Evolutionary conservation across 2,888 invertebrate species (phyloP).

Genomic region (Cephus pulcher): DNA sequence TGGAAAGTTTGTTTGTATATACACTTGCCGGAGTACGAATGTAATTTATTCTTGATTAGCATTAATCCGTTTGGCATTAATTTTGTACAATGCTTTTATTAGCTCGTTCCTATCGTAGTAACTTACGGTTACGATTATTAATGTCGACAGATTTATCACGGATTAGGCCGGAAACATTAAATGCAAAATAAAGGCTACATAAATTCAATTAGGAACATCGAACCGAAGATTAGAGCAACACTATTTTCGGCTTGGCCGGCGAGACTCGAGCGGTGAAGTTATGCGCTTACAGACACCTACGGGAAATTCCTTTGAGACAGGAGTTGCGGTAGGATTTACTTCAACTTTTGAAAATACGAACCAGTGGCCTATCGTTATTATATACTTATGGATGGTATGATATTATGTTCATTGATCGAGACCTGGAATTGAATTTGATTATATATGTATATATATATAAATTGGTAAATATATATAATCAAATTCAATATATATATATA

Average conservation of each 20-base stretch:
- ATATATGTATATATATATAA: background rate
- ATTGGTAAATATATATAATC: background rate
- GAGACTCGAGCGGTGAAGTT: slow-evolving; percentile 17
- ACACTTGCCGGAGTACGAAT: slow-evolving; percentile 40
- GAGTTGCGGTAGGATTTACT: background rate
- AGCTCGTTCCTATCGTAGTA: slow-evolving; percentile 51
- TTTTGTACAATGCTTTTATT: slow-evolving; percentile 59
- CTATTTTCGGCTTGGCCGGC: slow-evolving; percentile 10
- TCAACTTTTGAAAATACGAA: background rate
- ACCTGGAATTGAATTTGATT: background rate
- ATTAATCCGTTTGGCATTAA: slow-evolving; percentile 56
- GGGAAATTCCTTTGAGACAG: background rate
- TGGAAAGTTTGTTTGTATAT: background rate
- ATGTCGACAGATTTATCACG: slow-evolving; percentile 61
- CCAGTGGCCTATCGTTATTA: background rate
- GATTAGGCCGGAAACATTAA: slow-evolving; percentile 51
- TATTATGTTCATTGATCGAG: background rate
- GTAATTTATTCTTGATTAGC: slow-evolving; percentile 63
- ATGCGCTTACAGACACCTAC: background rate
- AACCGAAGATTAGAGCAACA: slow-evolving; percentile 35
- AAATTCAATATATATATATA: too few species aligned
- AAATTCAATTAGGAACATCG: slow-evolving; percentile 48
- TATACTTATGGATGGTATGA: background rate
- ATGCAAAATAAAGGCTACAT: slow-evolving; percentile 50
- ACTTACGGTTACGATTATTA: slow-evolving; percentile 63